A percentile compares a stretch with the other conserved stretches of the same genome.
Conservation (phyloP, 2,797 vertebrate species). For the Meriones psammophilus region DNA sequence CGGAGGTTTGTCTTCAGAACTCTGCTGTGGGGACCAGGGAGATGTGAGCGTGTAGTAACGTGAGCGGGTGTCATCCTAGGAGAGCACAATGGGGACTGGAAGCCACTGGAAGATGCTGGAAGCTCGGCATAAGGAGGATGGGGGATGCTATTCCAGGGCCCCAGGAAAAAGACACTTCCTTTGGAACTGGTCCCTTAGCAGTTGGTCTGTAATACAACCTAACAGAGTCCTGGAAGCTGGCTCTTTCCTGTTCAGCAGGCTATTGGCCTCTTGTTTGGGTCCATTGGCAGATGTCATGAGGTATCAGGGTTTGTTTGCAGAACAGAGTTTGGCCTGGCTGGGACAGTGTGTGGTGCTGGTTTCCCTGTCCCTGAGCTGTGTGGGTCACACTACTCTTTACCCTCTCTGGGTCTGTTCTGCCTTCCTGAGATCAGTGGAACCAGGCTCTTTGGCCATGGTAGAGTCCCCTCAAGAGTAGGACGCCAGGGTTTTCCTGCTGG, state of each 20-base stretch:
- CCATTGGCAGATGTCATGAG: neutral
- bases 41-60: neutral
- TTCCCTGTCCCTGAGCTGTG: neutral
- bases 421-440: neutral
- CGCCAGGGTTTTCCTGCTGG: slow-evolving; percentile 21
- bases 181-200: neutral
- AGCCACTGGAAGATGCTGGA: neutral
- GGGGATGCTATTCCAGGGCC: too few relatives aligned
- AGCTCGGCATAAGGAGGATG: neutral
- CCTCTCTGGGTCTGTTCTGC: neutral
- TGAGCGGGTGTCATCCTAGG: neutral
- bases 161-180: neutral
- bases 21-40: neutral
- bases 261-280: neutral
- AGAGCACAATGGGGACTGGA: neutral
- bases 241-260: neutral
- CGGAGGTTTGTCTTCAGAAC: neutral
- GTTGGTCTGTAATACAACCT: neutral
- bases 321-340: neutral
- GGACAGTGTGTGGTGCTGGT: neutral
- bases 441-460: neutral
- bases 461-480: neutral
- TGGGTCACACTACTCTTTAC: neutral
- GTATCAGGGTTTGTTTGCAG: neutral
- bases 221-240: neutral